Conservation (phyloP, 2,888 invertebrate species). For the Stictocephala bisonia region DNA sequence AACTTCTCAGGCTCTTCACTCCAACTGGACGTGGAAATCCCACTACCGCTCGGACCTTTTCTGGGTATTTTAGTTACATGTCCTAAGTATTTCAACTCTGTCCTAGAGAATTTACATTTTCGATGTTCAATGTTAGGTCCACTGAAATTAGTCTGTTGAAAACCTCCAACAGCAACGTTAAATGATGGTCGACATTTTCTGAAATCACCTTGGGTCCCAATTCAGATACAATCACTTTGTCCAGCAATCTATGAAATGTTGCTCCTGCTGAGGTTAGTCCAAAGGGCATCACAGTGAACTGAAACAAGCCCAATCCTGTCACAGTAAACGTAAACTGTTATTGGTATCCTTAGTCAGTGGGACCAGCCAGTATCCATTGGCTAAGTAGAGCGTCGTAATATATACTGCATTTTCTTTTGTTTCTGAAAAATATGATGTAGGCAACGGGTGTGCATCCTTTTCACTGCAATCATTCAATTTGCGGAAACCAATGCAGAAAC, state of each 20-base stretch:
- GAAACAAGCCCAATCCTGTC: too few relatives aligned
- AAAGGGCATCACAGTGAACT: background rate
- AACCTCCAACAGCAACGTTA: background rate
- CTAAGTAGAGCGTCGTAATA: conserved; percentile 23
- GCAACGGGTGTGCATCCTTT: background rate
- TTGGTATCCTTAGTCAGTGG: conserved; percentile 21
- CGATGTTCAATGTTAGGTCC: background rate
- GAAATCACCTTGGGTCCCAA: background rate
- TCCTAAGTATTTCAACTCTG: background rate
- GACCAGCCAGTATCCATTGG: conserved; percentile 53
- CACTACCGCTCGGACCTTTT: background rate
- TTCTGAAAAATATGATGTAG: background rate
- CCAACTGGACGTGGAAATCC: background rate
- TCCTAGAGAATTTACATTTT: background rate
- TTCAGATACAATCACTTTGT: background rate
- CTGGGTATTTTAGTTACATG: background rate
- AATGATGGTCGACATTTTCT: background rate
- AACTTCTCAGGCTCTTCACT: conserved; percentile 14
- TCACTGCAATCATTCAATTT: conserved; percentile 48
- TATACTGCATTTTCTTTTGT: background rate
- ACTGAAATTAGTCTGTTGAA: background rate
- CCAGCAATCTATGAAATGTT: background rate
- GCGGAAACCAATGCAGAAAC: conserved; percentile 51
- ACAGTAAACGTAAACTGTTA: too few relatives aligned
- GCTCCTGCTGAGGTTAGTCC: background rate